A percentile compares a stretch with the other conserved stretches of the same genome.
phyloP scores from a whole-genome alignment of 2,888 invertebrate genomes.

The Leucania comma region DNA sequence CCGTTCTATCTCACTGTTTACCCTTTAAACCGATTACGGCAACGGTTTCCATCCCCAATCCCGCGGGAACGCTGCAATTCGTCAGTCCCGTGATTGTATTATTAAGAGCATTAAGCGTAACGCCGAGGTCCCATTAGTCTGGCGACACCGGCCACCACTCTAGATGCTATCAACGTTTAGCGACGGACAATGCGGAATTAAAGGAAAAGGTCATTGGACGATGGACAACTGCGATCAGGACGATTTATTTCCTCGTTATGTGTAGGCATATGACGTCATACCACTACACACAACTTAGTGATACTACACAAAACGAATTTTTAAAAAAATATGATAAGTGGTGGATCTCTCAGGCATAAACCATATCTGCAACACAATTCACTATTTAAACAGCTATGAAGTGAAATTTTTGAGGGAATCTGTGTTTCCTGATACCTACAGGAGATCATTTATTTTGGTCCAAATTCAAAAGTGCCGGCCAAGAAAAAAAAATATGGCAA shows the following conservation, averaged over 20 bases:
- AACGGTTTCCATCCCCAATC: constrained; percentile 39
- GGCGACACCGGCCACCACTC: constrained; percentile 53
- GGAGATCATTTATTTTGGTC: no score
- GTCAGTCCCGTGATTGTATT: constrained; percentile 63
- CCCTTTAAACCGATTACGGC: constrained; percentile 48
- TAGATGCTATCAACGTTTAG: constrained; percentile 65
- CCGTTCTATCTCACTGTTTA: constrained; percentile 29
- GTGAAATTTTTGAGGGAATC: no score
- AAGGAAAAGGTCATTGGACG: constrained; percentile 74
- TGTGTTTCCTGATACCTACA: no score
- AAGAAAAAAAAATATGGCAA: no score
- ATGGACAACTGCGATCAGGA: constrained; percentile 55
- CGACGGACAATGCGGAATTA: constrained; percentile 72
- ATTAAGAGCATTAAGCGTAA: constrained; percentile 63
- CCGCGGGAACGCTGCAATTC: constrained; percentile 56
- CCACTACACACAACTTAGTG: not conserved
- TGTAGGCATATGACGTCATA: not conserved
- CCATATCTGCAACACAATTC: no score
- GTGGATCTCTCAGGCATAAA: no score
- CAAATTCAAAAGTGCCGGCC: no score
- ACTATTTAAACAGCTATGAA: no score
- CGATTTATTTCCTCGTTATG: constrained; percentile 28
- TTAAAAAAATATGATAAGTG: no score
- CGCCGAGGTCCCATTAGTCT: constrained; percentile 64
- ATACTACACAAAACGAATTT: no score